Percentiles rank a stretch among this genome's conserved stretches.
Conservation (phyloP, 53 echinoderm and acorn worm species). For the Holothuria scabra region DNA sequence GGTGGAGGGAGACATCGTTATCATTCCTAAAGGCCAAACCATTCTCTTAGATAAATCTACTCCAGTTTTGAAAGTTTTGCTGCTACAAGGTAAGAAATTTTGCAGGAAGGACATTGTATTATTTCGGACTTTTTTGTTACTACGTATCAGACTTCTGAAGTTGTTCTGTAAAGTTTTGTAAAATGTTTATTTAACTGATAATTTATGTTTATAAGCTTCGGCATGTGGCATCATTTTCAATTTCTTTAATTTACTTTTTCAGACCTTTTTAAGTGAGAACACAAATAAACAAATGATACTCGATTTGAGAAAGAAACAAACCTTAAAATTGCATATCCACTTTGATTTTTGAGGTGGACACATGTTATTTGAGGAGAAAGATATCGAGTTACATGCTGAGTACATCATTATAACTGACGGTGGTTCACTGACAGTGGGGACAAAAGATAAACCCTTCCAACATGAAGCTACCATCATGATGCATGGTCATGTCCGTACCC, state of each 20-base stretch:
- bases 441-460: slow-evolving; percentile 84
- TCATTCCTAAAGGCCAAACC: slow-evolving; percentile 74
- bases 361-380: slow-evolving; percentile 84
- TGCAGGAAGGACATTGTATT: too few species aligned
- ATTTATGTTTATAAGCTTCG: too few species aligned
- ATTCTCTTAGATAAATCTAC: slow-evolving; percentile 75
- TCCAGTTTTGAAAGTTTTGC: slow-evolving; percentile 75
- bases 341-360: slow-evolving; percentile 65
- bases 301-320: too few species aligned
- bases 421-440: slow-evolving; percentile 75
- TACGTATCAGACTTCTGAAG: too few species aligned
- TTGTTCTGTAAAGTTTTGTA: too few species aligned
- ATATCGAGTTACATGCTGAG: slow-evolving; percentile 81
- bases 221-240: too few species aligned
- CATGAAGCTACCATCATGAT: slow-evolving; percentile 85
- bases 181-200: too few species aligned
- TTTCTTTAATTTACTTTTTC: too few species aligned
- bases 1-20: slow-evolving; percentile 75
- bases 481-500: slow-evolving; percentile 81
- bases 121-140: too few species aligned
- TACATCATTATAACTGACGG: slow-evolving; percentile 84
- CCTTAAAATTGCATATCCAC: too few species aligned
- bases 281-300: too few species aligned
- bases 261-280: too few species aligned
- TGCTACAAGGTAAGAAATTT: slow-evolving; percentile 69